Evolutionary conservation across 1,140 invertebrate species (phyloP).

Genomic region (Aphidius gifuensis): DNA sequence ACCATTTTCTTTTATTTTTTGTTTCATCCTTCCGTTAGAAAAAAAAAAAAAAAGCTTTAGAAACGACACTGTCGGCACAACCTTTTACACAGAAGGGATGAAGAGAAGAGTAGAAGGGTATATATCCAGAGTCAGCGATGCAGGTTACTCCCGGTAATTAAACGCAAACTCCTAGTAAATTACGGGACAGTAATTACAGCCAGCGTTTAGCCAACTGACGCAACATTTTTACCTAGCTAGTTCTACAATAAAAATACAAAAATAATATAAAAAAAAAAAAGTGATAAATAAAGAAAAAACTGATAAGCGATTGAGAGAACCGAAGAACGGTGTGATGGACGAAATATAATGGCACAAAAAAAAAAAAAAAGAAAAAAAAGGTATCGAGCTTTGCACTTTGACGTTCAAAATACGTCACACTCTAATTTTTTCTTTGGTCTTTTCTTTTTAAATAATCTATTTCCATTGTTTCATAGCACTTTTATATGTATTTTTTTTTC

Average conservation of each 20-base stretch:
- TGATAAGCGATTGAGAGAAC: neutral
- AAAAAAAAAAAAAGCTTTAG: no score
- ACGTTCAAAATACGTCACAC: neutral
- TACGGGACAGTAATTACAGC: constrained; percentile 30
- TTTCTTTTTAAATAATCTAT: neutral
- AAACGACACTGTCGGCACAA: no score
- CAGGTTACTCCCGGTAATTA: constrained; percentile 34
- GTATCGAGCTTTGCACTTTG: neutral
- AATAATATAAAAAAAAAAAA: neutral
- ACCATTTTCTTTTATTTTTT: neutral
- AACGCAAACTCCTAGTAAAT: constrained; percentile 35
- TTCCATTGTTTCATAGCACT: no score
- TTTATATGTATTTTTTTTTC: neutral
- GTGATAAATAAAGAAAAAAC: neutral
- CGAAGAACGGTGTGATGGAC: no score
- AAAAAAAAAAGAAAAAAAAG: neutral
- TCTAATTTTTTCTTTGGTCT: neutral
- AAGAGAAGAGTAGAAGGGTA: no score
- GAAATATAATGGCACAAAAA: neutral
- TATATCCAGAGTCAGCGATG: constrained; percentile 13
- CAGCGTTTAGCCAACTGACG: constrained; percentile 27
- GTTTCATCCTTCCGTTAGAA: neutral
- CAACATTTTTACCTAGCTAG: constrained; percentile 19
- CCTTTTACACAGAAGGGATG: no score
- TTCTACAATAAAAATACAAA: constrained; percentile 1